Evolutionary conservation across 2,888 invertebrate species (phyloP), one percentile per base, ranked within the genome.

Genomic region (Epinotia demarniana): DNA sequence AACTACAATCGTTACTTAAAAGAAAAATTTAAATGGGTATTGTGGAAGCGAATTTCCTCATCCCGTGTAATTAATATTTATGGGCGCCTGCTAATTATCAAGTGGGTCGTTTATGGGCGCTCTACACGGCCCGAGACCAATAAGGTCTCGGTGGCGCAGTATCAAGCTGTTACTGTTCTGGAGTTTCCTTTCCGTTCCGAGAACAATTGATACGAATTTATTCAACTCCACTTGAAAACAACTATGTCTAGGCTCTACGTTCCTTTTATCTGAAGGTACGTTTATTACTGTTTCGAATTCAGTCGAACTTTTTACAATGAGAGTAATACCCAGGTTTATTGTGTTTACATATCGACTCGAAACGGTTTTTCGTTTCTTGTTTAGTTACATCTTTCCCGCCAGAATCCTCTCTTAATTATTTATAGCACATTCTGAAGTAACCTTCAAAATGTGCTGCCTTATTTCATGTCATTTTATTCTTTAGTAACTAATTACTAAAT

Each of bases 171-270:
- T 82, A 82, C 83, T 84, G 81, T 76, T 79, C 82, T 79, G 53
- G 6, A 73, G 72, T 68, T 68, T 64, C 61, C 67, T 55, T 77
- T 60, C 79, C 80, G 82, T 83, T 82, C 78, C 81, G 83, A 83
- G 84, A 90, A 90, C 85, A 89, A 91, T 90, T 90, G 87, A 87
- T 83, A 83, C 81, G 77, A 87, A 90, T 91, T 90, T 89, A 89
- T 91, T 89, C 82, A 82, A 84, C 85, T 86, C 82, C 81, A 85
- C 78, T 83, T 82, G 84, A 85, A 83, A 83, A 81, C 83, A 84
- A 87, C 84, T 86, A 83, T 83, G 80, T 82, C 83, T 80, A 80
- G 80, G 79, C 79, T 77, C 79, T 72, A 76, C 78, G 81, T 81
- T 83, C 80, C 82, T 80, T 83, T 80, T 81, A 84, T 84, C 83